phyloP scores from a whole-genome alignment of 2,888 invertebrate species.

The Blera fallax region DNA sequence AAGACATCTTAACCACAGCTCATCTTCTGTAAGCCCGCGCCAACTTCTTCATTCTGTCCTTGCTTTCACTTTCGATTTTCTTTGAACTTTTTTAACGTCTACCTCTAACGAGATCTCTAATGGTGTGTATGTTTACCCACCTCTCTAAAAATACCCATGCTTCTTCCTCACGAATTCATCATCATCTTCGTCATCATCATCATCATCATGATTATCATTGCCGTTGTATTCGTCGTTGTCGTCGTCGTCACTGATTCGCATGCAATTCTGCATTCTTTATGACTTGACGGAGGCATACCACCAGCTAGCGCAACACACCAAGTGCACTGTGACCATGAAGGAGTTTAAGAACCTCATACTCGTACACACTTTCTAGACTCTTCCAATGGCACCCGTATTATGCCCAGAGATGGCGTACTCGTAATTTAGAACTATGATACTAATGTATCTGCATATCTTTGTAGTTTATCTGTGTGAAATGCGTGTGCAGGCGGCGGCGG shows the following conservation, averaged over 20 bases:
- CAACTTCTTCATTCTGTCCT: conserved; percentile 22
- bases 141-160: conserved; percentile 50
- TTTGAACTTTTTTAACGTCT: conserved; percentile 56
- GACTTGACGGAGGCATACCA: conserved; percentile 27
- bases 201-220: too few species aligned
- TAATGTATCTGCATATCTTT: not conserved
- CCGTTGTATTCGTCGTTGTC: conserved; percentile 9
- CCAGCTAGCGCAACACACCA: conserved; percentile 32
- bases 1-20: conserved; percentile 18
- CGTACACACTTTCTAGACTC: conserved; percentile 54
- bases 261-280: conserved; percentile 50
- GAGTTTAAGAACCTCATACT: conserved; percentile 67
- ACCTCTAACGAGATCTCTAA: conserved; percentile 67
- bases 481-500: conserved; percentile 11
- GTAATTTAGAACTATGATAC: conserved; percentile 55
- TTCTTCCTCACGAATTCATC: conserved; percentile 58
- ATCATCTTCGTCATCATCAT: conserved; percentile 30
- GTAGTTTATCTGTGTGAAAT: conserved; percentile 4
- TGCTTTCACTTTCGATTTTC: conserved; percentile 63
- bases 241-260: conserved; percentile 23
- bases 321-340: conserved; percentile 68
- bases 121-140: conserved; percentile 46
- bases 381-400: conserved; percentile 59
- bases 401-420: conserved; percentile 48
- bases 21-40: not conserved